phyloP scores from a whole-genome alignment of 2,113 vertebrate species.

The Lucifuga dentata region DNA sequence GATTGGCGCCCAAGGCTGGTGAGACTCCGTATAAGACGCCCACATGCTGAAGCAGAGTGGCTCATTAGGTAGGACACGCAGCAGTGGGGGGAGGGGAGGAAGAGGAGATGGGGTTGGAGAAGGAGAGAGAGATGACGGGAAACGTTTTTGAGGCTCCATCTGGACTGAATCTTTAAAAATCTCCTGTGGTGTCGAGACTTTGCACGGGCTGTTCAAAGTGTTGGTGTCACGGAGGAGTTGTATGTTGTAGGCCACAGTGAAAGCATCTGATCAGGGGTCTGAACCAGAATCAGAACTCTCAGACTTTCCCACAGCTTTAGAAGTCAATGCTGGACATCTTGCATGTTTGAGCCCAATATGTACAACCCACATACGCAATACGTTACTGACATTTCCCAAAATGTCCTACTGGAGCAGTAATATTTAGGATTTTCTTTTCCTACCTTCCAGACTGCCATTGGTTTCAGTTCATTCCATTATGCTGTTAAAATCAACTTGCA shows the following conservation, averaged over 20 bases:
- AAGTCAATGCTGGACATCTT: no score
- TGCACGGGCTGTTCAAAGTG: conserved; percentile 24
- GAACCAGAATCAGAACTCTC: conserved; percentile 11
- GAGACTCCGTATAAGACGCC: conserved; percentile 51
- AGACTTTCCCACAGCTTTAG: conserved; percentile 17
- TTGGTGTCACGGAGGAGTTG: background rate
- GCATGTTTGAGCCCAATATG: no score
- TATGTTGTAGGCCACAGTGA: conserved; percentile 1
- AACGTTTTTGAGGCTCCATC: conserved; percentile 33
- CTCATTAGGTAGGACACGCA: conserved; percentile 64
- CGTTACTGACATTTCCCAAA: no score
- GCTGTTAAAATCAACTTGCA: no score
- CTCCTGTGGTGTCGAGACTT: conserved; percentile 10
- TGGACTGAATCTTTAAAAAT: conserved; percentile 49
- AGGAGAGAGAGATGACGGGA: conserved; percentile 50
- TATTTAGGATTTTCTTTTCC: no score
- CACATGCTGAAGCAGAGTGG: conserved; percentile 61
- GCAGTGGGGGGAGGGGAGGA: conserved; percentile 38
- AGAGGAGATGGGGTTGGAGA: conserved; percentile 49
- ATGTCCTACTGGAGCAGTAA: no score
- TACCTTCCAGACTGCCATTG: no score
- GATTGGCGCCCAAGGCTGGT: conserved; percentile 44
- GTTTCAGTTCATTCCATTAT: no score
- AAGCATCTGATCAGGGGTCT: conserved; percentile 7
- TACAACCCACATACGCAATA: no score